Base-by-base conservation (phyloP, 92 coral and sea anemone species). In the Porites divaricata region DNA sequence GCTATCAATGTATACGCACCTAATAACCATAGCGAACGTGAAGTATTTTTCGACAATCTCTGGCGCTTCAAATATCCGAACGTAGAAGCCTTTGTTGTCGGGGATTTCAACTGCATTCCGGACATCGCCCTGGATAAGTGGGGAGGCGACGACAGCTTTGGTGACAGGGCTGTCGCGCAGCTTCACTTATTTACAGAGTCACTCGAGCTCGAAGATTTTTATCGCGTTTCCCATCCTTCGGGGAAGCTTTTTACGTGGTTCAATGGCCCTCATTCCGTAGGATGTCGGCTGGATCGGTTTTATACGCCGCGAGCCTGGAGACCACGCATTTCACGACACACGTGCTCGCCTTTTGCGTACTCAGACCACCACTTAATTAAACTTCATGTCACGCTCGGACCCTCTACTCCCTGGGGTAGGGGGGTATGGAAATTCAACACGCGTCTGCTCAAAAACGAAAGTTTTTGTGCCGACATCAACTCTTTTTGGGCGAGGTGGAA, bases 381-480 rank as follows among this genome's bases (percentile, higher is more conserved):
- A 2, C 51, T 68, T 2, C 53, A 57, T 0, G 0, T 80, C 1
- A 11, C 72, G 4, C 9, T 80, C n/a, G 76, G 85, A 17, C 9
- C 25, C 69, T 23, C 76, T 1, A 80, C 54, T 3, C 83, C 76
- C 0, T 13, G 81, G 0, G 79, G 87, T 2, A 80, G 59, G 1
- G 87, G 87, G 1, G 59, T 81, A 19, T 88, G 91, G 91, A 88
- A 88, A 35, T 54, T 87, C 0, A 88, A 81, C 58, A 58, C 66
- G 2, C 28, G 8, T 1, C 52, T 54, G 48, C 26, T 83, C 7
- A 59, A 76, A 26, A 63, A 74, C 2, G 75, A 70, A 3, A 4
- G 9, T 16, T 63, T 87, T 61, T 63, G 76, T 5, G 11, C 69
- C 1, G 65, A 11, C 12, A 66, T 87, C 0, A 21, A 23, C 8